Evolutionary conservation across 2,888 invertebrate genomes (phyloP).

Genomic region (Didymodactylos carnosus): DNA sequence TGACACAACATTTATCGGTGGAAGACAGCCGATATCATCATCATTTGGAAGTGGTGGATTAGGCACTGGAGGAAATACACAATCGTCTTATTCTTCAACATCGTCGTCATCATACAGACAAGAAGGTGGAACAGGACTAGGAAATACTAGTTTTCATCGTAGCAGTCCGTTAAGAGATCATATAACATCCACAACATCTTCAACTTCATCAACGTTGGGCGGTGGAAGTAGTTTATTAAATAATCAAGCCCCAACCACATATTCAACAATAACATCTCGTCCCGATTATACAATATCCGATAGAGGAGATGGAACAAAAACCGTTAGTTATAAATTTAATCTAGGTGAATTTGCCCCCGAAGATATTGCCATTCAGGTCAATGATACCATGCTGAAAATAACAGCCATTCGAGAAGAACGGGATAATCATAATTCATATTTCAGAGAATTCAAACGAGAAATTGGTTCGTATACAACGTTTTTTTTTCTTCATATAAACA

Average conservation of each 20-base stretch:
- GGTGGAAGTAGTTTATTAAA: neutral
- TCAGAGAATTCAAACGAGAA: slow-evolving; percentile 13
- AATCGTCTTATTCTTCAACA: neutral
- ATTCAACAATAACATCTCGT: neutral
- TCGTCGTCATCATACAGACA: neutral
- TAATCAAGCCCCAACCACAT: neutral
- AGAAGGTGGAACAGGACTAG: neutral
- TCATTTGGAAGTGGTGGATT: too few relatives aligned
- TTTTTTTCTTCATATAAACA: too few relatives aligned
- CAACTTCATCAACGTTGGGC: neutral
- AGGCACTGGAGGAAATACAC: neutral
- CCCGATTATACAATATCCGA: neutral
- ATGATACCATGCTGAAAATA: slow-evolving; percentile 10
- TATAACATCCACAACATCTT: too few relatives aligned
- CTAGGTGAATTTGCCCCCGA: slow-evolving; percentile 10
- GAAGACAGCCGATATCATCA: neutral
- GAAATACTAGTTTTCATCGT: too few relatives aligned
- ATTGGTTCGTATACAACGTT: neutral
- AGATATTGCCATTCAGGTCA: slow-evolving; percentile 13
- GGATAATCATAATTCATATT: neutral
- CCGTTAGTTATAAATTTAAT: slow-evolving; percentile 13
- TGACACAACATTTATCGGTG: neutral
- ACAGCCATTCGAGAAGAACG: slow-evolving; percentile 11
- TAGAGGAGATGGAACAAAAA: neutral
- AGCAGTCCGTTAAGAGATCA: neutral